These are phyloP conservation scores for Drosophila auraria DNA, from an alignment of 1,140 invertebrate species.

Conservation along the genomic window DNA sequence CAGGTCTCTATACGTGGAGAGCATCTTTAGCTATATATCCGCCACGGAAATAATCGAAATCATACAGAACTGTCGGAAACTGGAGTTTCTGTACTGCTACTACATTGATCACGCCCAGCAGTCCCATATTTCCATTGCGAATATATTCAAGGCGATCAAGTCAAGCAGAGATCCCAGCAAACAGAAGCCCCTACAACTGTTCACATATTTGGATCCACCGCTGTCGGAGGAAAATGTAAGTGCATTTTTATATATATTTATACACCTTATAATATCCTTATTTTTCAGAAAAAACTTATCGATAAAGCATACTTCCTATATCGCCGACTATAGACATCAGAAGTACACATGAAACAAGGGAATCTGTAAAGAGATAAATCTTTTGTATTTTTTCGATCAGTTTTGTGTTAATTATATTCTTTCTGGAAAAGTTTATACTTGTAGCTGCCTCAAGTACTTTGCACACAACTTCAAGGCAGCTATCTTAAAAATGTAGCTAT, in stretches of 20 bases:
- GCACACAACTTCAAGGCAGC: too few relatives aligned
- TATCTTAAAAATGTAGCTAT: too few relatives aligned
- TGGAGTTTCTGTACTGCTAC: constrained; percentile 23
- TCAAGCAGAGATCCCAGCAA: constrained; percentile 18
- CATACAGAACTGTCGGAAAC: constrained; percentile 11
- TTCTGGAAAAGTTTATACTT: too few relatives aligned
- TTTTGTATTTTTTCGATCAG: too few relatives aligned
- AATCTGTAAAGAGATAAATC: too few relatives aligned
- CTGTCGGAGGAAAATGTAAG: constrained; percentile 14
- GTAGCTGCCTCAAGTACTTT: too few relatives aligned
- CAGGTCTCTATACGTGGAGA: constrained; percentile 16
- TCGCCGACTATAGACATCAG: background rate
- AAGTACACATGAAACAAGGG: too few relatives aligned
- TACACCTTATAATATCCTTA: background rate
- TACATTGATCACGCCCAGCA: constrained; percentile 17
- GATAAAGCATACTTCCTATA: constrained; percentile 22
- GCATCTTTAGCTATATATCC: constrained; percentile 21
- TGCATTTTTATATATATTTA: background rate
- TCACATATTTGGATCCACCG: constrained; percentile 13
- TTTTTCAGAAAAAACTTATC: constrained; percentile 18
- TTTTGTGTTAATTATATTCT: too few relatives aligned
- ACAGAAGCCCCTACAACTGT: constrained; percentile 23
- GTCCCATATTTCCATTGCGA: constrained; percentile 13
- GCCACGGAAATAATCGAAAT: constrained; percentile 19
- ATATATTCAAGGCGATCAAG: constrained; percentile 25